Evolutionary conservation across 2,113 vertebrate genomes (phyloP).

Genomic region (Pseudopodoces humilis): DNA sequence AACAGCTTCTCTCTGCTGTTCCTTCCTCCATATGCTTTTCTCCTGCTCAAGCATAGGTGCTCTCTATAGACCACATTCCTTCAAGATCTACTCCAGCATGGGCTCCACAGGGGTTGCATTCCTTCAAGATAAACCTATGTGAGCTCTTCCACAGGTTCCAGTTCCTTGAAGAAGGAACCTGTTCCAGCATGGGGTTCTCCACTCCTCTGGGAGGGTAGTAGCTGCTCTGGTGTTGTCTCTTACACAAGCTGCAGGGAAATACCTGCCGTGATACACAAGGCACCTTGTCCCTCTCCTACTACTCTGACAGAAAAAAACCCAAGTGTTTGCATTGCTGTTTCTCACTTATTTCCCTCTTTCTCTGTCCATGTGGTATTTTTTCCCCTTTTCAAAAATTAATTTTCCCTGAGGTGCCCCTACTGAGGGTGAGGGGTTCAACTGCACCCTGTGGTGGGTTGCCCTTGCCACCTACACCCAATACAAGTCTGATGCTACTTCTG

Average conservation of each 20-base stretch:
- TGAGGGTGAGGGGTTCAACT: not conserved
- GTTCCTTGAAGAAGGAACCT: not conserved
- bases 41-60: not conserved
- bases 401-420: fast-evolving
- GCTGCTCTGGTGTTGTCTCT: not conserved
- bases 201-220: not conserved
- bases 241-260: not conserved
- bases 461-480: not conserved
- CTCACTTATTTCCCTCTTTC: not conserved
- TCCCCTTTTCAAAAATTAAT: fast-evolving
- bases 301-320: not conserved
- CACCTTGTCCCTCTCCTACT: not conserved
- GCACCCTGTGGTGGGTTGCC: not conserved
- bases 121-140: not conserved
- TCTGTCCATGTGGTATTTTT: not conserved
- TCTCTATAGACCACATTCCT: not conserved
- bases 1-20: not conserved
- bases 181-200: not conserved
- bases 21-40: not conserved
- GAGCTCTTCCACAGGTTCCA: not conserved
- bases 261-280: not conserved
- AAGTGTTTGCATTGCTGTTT: not conserved
- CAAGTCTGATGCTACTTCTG: not conserved
- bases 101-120: not conserved
- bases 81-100: not conserved